phyloP scores from a whole-genome alignment of 2,113 vertebrate genomes.

The Otocyon megalotis region DNA sequence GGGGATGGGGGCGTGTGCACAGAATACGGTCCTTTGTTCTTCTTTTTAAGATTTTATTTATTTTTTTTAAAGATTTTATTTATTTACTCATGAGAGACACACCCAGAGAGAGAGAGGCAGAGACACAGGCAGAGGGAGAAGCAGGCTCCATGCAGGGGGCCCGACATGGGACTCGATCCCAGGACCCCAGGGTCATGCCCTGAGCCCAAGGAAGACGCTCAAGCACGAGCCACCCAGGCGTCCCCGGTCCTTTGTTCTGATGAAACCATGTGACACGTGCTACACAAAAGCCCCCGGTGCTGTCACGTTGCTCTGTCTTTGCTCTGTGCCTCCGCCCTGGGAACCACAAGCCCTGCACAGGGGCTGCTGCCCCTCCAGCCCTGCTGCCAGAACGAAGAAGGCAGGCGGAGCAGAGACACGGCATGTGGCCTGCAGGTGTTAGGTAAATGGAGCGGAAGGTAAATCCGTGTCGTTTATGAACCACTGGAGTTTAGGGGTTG shows the following conservation, averaged over 20 bases:
- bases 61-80: no score
- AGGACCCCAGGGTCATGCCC: no score
- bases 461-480: neutral
- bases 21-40: neutral
- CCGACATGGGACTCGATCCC: no score
- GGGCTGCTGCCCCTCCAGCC: neutral
- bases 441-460: neutral
- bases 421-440: neutral
- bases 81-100: no score
- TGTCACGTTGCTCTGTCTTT: neutral
- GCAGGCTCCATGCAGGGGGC: no score
- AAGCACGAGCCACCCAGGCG: no score
- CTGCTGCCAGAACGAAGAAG: neutral
- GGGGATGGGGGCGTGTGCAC: neutral
- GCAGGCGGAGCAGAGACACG: neutral
- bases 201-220: no score
- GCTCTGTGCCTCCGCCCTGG: neutral
- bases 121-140: no score
- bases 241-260: neutral
- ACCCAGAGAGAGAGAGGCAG: no score
- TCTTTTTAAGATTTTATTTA: no score
- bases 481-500: neutral
- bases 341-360: neutral
- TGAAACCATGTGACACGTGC: neutral
- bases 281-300: neutral